These are phyloP conservation scores for Coleophora flavipennella DNA, from an alignment of 2,888 invertebrate genomes.

Conservation along the genomic window DNA sequence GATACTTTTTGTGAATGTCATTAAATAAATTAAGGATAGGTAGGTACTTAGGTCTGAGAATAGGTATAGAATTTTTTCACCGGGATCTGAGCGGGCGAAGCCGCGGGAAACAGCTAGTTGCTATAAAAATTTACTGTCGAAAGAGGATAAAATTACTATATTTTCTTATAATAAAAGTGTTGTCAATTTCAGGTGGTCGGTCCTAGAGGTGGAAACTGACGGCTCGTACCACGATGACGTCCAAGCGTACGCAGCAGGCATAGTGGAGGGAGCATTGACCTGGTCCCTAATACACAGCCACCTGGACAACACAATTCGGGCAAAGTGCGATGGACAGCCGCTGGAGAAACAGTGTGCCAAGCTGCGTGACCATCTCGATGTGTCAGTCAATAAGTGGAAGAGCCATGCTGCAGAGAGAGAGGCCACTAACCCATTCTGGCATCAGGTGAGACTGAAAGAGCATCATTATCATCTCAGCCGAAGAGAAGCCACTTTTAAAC, in stretches of 20 bases:
- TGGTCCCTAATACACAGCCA: slow-evolving; percentile 85
- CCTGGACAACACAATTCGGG: slow-evolving; percentile 79
- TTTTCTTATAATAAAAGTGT: not conserved
- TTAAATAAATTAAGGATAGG: too few species aligned
- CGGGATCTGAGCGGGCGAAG: too few species aligned
- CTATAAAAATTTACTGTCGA: too few species aligned
- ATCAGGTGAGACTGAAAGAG: slow-evolving; percentile 82
- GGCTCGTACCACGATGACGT: slow-evolving; percentile 80
- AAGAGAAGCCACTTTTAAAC: too few species aligned
- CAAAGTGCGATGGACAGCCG: slow-evolving; percentile 62
- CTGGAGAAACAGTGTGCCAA: slow-evolving; percentile 74
- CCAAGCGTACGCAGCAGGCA: slow-evolving; percentile 90
- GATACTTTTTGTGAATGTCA: too few species aligned
- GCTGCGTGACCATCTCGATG: slow-evolving; percentile 75
- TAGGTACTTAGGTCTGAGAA: too few species aligned
- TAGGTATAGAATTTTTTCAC: too few species aligned
- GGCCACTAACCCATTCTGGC: slow-evolving; percentile 81
- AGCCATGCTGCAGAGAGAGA: slow-evolving; percentile 65
- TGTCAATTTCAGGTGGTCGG: slow-evolving; percentile 78
- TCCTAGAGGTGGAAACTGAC: slow-evolving; percentile 85
- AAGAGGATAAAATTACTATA: not conserved
- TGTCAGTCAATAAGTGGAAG: slow-evolving; percentile 76
- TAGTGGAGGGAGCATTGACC: slow-evolving; percentile 86
- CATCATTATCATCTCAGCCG: too few species aligned
- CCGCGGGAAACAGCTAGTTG: too few species aligned